Evolutionary conservation across 2,888 invertebrate species (phyloP), one percentile per base, ranked within the genome.

Genomic region (Chymomyza amoena): DNA sequence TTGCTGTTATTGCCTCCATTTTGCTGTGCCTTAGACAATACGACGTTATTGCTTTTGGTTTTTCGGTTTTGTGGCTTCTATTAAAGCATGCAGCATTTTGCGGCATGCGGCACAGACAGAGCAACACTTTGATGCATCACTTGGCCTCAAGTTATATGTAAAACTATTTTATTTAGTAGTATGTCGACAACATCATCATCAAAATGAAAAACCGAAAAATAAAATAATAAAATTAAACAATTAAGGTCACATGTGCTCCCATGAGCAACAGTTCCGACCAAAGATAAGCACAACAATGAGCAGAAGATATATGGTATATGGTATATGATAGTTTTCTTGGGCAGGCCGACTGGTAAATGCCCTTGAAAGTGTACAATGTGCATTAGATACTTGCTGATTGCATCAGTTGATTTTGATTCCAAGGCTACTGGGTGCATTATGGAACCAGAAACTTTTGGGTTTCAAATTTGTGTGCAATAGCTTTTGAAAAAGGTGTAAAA

Each of bases 211-310:
- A n/a, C 54, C 16, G 54, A 54, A 54, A 54, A 54, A 54, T 45
- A 50, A 54, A 51, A n/a, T n/a, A n/a, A n/a, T n/a, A n/a, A n/a
- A 50, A 60, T 72, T 64, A 62, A 81, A 71, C 84, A 80, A 84
- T 80, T 80, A 84, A 69, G 79, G 81, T 54, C 54, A 54, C 16
- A 54, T 54, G 54, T 54, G 54, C 16, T 54, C 54, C 61, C 80
- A 70, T 32, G 69, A 60, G 39, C 39, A 45, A 45, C 39, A 45
- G 13, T 45, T 13, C 9, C 13, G 13, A 45, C 39, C 4, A 45
- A 0, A 45, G 39, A 45, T 45, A 45, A 45, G 39, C 39, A 13
- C 39, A 45, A 45, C 39, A 45, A 45, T 2, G 13, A 13, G 39
- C 39, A 45, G 39, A 10, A 10, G 39, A 15, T 13, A 45, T 13